Evolutionary conservation across 2,113 vertebrate genomes (phyloP), one percentile per base, ranked within the genome.

Genomic region (Craseonycteris thonglongyai): DNA sequence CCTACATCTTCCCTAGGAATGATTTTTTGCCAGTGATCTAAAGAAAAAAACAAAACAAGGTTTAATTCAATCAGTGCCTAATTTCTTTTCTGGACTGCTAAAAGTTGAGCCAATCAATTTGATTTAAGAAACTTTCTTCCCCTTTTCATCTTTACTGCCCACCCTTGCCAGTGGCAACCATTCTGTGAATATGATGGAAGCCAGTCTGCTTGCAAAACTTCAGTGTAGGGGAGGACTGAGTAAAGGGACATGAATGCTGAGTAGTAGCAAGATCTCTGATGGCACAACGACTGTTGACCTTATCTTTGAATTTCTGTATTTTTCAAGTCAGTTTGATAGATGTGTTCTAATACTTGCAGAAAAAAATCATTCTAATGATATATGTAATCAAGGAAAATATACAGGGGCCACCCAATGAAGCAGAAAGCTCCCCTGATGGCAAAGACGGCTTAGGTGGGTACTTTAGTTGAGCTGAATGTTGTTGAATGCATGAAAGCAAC

Each of bases 51-150:
- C 6, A n/a, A n/a, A 78, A 47, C 47, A 22, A 59, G 3, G 5
- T 2, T 42, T 30, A 51, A 30, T 4, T 11, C 83, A 14, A 13
- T 65, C 40, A 0, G 9, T 5, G 21, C 30, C 0, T 15, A 59
- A 2, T 16, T 61, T 75, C 19, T 21, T 75, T 49, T 68, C 51
- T 76, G 59, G 49, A 54, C n/a, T 33, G 8, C 4, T 8, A 24
- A 30, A 54, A 7, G 59, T 21, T 61, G 51, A 38, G n/a, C 42
- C 13, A 59, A 33, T 19, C 35, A 95, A n/a, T n/a, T n/a, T n/a
- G 61, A 65, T 33, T 63, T 45, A 42, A 78, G 51, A 63, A n/a
- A 1, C 35, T 12, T 59, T 82, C 69, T 33, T 0, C 9, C 61
- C 28, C 28, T 88, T 51, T 68, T 21, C 30, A 14, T 71, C 24